phyloP scores from a whole-genome alignment of 2,113 vertebrate species.

The Dascyllus trimaculatus region DNA sequence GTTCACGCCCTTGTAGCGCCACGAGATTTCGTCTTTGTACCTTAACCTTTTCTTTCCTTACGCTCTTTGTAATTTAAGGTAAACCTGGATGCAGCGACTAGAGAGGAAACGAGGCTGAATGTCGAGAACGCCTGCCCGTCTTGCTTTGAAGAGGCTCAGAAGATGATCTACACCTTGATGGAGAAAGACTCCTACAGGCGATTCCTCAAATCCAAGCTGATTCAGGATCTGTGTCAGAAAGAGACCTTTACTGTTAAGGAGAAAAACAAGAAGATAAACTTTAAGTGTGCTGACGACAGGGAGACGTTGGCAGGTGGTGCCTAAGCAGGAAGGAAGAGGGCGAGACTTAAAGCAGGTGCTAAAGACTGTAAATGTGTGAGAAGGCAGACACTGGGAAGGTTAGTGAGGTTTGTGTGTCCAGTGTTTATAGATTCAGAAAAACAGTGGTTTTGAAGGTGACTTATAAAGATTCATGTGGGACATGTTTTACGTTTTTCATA shows the following conservation, averaged over 20 bases:
- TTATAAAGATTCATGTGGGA: neutral
- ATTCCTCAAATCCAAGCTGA: constrained; percentile 82
- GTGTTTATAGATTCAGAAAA: constrained; percentile 8
- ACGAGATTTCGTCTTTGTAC: neutral
- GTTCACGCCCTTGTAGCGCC: neutral
- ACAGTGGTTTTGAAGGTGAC: constrained; percentile 22
- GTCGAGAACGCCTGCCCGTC: constrained; percentile 58
- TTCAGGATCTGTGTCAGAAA: constrained; percentile 69
- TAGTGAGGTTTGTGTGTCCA: neutral
- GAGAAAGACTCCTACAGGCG: constrained; percentile 87
- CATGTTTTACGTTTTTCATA: neutral
- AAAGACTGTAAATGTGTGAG: constrained; percentile 16
- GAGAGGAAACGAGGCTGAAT: constrained; percentile 79
- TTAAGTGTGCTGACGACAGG: neutral
- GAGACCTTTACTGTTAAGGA: neutral
- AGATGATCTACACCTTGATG: constrained; percentile 85
- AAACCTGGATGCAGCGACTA: constrained; percentile 82
- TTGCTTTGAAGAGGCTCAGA: constrained; percentile 84
- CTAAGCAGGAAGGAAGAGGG: constrained; percentile 8
- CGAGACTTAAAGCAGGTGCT: constrained; percentile 23
- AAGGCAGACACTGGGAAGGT: neutral
- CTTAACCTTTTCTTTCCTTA: neutral
- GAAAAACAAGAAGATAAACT: constrained; percentile 39
- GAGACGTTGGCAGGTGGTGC: constrained; percentile 34
- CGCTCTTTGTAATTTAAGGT: constrained; percentile 68